Percentiles rank a stretch among this genome's conserved stretches.
phyloP scores from a whole-genome alignment of 2,888 invertebrate species.

The Agriopis aurantiaria region DNA sequence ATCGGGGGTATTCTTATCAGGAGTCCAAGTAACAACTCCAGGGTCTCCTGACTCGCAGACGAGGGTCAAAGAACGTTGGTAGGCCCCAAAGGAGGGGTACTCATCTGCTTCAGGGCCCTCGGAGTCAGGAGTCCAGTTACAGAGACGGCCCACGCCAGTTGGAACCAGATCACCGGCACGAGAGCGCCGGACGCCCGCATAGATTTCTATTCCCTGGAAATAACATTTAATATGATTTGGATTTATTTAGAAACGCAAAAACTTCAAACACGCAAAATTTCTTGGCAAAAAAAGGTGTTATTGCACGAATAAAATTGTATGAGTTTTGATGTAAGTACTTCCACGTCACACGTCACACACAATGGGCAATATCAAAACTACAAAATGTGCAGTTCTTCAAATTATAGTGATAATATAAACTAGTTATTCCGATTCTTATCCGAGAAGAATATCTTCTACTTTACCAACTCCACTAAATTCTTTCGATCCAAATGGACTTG shows the following conservation, averaged over 20 bases:
- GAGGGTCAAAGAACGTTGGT: constrained; percentile 93
- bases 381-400: too few relatives aligned
- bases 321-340: too few relatives aligned
- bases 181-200: constrained; percentile 91
- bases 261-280: too few relatives aligned
- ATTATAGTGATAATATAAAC: too few relatives aligned
- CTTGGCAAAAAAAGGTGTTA: too few relatives aligned
- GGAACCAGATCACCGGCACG: constrained; percentile 90
- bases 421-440: too few relatives aligned
- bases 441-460: background rate
- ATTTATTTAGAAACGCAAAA: background rate
- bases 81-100: constrained; percentile 95
- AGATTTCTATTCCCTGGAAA: constrained; percentile 90
- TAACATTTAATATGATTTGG: background rate
- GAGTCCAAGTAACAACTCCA: constrained; percentile 95
- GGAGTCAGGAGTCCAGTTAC: constrained; percentile 94
- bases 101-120: constrained; percentile 92
- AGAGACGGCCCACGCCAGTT: constrained; percentile 93
- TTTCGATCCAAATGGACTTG: background rate
- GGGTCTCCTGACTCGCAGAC: constrained; percentile 94
- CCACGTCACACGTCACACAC: too few relatives aligned
- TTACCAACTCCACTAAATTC: background rate
- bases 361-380: too few relatives aligned
- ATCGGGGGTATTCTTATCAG: constrained; percentile 94
- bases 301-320: too few relatives aligned